Evolutionary conservation across 2,888 invertebrate species (phyloP).

Genomic region (Osedax fenrisi): DNA sequence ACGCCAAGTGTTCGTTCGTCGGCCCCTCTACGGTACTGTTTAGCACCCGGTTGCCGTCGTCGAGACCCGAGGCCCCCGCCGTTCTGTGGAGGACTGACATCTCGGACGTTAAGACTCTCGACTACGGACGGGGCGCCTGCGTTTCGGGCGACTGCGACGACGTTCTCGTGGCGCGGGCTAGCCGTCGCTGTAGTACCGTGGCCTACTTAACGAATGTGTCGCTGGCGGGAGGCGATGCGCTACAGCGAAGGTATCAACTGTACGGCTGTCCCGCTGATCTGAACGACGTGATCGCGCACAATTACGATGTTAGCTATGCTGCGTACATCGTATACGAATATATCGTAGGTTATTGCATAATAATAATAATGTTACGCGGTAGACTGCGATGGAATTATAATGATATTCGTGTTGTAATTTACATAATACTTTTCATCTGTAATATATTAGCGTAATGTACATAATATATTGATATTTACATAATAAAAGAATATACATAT

Average conservation of each 20-base stretch:
- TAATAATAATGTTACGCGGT: too few relatives aligned
- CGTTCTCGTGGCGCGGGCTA: background rate
- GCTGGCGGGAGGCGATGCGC: background rate
- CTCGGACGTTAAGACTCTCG: background rate
- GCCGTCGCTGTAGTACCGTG: background rate
- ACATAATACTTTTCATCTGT: too few relatives aligned
- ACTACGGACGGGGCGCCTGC: background rate
- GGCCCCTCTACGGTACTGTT: conserved; percentile 26
- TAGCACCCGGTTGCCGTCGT: conserved; percentile 21
- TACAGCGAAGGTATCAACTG: background rate
- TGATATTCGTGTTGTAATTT: too few relatives aligned
- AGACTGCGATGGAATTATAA: too few relatives aligned
- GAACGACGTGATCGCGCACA: conserved; percentile 13
- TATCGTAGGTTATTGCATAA: too few relatives aligned
- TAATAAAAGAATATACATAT: too few relatives aligned
- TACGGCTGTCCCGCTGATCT: background rate
- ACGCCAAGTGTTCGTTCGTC: conserved; percentile 33
- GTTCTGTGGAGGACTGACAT: background rate
- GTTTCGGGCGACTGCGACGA: background rate
- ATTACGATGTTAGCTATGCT: conserved; percentile 9
- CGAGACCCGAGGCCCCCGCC: background rate
- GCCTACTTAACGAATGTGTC: background rate
- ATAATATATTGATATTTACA: too few relatives aligned
- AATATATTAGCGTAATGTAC: too few relatives aligned
- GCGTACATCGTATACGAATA: too few relatives aligned